Evolutionary conservation across 2,113 vertebrate genomes (phyloP), one percentile per base, ranked within the genome.

Genomic region (Paracanthobrama guichenoti): DNA sequence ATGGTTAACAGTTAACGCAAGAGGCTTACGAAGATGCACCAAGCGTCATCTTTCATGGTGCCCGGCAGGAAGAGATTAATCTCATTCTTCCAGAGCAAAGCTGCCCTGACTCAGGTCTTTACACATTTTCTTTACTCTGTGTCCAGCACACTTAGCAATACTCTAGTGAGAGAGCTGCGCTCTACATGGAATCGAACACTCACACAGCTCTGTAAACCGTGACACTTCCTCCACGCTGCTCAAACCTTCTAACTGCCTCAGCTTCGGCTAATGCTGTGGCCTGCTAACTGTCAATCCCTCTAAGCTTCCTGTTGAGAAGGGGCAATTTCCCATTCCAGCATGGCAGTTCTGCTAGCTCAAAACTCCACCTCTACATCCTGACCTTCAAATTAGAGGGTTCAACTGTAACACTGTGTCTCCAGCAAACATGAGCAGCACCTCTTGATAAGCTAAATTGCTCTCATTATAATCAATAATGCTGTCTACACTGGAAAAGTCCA

Each of bases 341-440:
- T 26, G 22, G 22, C 53, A 44, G 76, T 79, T 79, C 31, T 26
- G 77, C 57, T 79, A 79, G 57, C n/a, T 59, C 55, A 79, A 79
- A 44, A 11, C 76, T 18, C 6, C 76, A 62, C 3, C 74, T 24
- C 20, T 60, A 60, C n/a, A 78, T 78, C 35, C 12, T 78, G 75
- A 78, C 75, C 11, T 3, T 78, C 20, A 20, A 78, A 71, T 71
- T 71, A 44, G 67, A n/a, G 48, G 20, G 10, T 71, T 44, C 42
- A 72, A 24, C 69, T 14, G 20, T 24, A 46, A 46, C 11, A 14
- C 69, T 0, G 1, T 13, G 6, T 46, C 69, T 24, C 6, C 39
- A 14, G 11, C 11, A 3, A 10, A 46, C 22, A 44, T 71, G 39
- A 73, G 22, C 42, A 12, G 39, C 42, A 14, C 12, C 12, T 24